A percentile compares a stretch with the other conserved stretches of the same genome.
Conservation (phyloP, 2,888 invertebrate species). For the Melitaea athalia region DNA sequence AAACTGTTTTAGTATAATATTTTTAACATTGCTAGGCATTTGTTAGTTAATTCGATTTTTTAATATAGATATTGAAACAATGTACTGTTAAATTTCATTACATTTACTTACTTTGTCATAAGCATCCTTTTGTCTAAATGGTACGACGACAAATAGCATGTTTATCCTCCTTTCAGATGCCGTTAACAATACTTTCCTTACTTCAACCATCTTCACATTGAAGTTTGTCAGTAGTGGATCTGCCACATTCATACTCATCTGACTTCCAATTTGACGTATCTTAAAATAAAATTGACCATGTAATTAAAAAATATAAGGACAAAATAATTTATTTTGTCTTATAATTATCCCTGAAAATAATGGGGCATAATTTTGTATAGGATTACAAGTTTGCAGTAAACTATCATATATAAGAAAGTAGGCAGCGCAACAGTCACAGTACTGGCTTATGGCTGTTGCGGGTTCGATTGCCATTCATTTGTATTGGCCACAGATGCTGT, state of each 20-base stretch:
- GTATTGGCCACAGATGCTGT: too few relatives aligned
- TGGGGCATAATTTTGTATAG: background rate
- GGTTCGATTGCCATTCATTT: too few relatives aligned
- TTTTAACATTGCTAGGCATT: too few relatives aligned
- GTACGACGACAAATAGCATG: constrained; percentile 85
- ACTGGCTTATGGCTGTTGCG: too few relatives aligned
- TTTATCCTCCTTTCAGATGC: constrained; percentile 57
- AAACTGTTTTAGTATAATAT: too few relatives aligned
- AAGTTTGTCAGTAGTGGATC: constrained; percentile 49
- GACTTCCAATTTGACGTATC: constrained; percentile 54
- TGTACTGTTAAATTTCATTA: too few relatives aligned
- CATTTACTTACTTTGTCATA: constrained; percentile 68
- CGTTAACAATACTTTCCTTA: constrained; percentile 48
- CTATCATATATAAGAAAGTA: too few relatives aligned
- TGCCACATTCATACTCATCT: constrained; percentile 62
- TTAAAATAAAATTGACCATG: constrained; percentile 41
- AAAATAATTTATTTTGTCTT: too few relatives aligned
- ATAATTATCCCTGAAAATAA: background rate
- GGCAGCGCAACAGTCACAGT: too few relatives aligned
- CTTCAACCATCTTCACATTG: constrained; percentile 50
- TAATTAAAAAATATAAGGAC: background rate
- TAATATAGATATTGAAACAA: background rate
- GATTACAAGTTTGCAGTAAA: constrained; percentile 4
- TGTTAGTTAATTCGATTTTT: background rate
- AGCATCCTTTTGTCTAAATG: constrained; percentile 62